These are phyloP conservation scores for Erythrocercus mccallii DNA, from an alignment of 2,113 vertebrate genomes.

Conservation along the genomic window DNA sequence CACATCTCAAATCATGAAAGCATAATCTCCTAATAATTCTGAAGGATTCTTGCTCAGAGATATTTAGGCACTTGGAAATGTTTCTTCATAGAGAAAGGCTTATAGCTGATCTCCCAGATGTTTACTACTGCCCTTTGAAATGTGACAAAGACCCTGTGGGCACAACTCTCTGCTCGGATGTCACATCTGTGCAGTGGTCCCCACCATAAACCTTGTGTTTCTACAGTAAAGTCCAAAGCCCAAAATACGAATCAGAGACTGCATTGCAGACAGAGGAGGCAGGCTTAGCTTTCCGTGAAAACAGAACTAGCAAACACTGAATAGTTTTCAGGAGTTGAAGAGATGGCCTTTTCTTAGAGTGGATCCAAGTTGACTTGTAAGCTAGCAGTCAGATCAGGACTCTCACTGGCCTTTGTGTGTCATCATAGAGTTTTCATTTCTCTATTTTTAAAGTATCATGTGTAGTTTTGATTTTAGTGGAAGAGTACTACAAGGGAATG, in stretches of 20 bases:
- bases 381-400: background rate
- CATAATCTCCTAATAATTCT: background rate
- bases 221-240: background rate
- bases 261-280: background rate
- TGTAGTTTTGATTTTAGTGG: background rate
- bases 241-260: background rate
- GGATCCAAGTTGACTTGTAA: background rate
- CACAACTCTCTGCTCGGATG: background rate
- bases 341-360: background rate
- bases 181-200: background rate
- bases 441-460: background rate
- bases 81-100: background rate
- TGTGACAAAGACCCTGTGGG: background rate
- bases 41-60: background rate
- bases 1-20: accelerated
- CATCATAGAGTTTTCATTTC: background rate
- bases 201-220: background rate
- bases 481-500: background rate
- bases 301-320: background rate
- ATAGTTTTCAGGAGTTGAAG: background rate
- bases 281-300: background rate
- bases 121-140: background rate
- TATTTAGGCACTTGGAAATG: background rate
- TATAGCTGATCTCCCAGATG: background rate
- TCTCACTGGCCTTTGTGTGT: background rate